Conservation (phyloP, 2,113 vertebrate species). For the Rynchops niger region DNA sequence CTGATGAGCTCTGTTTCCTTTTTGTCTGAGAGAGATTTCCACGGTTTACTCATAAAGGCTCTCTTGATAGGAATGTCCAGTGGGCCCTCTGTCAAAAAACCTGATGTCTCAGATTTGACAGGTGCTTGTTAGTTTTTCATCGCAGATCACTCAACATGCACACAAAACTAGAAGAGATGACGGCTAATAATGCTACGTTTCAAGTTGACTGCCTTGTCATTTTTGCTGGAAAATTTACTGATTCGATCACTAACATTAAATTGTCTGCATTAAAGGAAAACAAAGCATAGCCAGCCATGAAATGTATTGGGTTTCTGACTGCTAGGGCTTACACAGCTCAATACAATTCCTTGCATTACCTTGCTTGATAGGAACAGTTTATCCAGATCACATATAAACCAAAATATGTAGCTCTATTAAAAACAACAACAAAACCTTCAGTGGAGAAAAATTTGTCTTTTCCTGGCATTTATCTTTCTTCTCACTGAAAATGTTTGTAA, state of each 20-base stretch:
- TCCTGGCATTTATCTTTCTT: neutral
- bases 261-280: conserved; percentile 57
- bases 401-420: neutral
- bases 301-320: neutral
- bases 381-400: neutral
- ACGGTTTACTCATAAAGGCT: conserved; percentile 78
- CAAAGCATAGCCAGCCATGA: neutral
- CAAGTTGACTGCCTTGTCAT: conserved; percentile 41
- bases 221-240: conserved; percentile 20
- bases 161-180: conserved; percentile 64
- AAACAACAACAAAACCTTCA: neutral
- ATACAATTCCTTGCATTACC: neutral
- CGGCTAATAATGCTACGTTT: conserved; percentile 47
- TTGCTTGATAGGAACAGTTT: neutral
- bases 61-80: conserved; percentile 89
- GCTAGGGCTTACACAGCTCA: neutral
- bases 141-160: conserved; percentile 72
- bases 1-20: conserved; percentile 80
- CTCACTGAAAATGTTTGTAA: neutral
- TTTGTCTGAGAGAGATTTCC: conserved; percentile 77
- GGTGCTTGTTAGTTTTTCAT: conserved; percentile 88
- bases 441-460: neutral
- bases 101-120: conserved; percentile 88
- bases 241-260: conserved; percentile 15
- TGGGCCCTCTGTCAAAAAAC: conserved; percentile 85